A percentile compares a stretch with the other conserved stretches of the same genome.
Conservation (phyloP, 2,113 vertebrate species). For the Heterochromis multidens region DNA sequence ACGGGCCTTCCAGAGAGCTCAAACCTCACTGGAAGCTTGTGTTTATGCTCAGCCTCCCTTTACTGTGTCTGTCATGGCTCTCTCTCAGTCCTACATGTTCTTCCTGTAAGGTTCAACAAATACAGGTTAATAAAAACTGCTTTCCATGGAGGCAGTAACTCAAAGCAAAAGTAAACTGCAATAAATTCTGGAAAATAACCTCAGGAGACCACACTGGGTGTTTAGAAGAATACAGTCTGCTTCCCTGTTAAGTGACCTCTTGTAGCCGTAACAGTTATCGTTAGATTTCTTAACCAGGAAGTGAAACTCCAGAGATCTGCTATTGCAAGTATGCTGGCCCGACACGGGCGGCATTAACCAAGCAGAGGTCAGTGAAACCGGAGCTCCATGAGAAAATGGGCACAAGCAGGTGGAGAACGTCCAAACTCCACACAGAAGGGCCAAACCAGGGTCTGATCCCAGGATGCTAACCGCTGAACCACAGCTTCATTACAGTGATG, state of each 20-base stretch:
- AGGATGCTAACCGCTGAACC: too few relatives aligned
- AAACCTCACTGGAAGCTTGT: neutral
- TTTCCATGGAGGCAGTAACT: neutral
- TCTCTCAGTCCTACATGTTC: neutral
- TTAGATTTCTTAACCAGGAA: neutral
- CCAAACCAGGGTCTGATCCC: neutral
- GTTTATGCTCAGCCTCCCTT: constrained; percentile 9
- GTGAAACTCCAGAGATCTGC: neutral
- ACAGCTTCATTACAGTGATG: neutral
- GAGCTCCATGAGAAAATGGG: too few relatives aligned
- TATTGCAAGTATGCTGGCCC: neutral
- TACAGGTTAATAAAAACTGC: neutral
- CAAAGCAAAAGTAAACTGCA: neutral
- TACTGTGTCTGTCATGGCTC: constrained; percentile 35
- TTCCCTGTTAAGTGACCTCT: neutral
- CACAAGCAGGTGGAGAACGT: too few relatives aligned
- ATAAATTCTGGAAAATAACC: neutral
- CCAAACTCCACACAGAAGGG: neutral
- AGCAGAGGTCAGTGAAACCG: neutral
- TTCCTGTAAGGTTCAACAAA: neutral
- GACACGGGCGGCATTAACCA: neutral
- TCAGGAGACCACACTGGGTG: neutral
- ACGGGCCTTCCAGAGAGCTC: constrained; percentile 42
- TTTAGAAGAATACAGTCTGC: neutral
- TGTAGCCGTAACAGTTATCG: neutral